phyloP scores from a whole-genome alignment of 2,797 vertebrate species.

The Danio choprae region DNA sequence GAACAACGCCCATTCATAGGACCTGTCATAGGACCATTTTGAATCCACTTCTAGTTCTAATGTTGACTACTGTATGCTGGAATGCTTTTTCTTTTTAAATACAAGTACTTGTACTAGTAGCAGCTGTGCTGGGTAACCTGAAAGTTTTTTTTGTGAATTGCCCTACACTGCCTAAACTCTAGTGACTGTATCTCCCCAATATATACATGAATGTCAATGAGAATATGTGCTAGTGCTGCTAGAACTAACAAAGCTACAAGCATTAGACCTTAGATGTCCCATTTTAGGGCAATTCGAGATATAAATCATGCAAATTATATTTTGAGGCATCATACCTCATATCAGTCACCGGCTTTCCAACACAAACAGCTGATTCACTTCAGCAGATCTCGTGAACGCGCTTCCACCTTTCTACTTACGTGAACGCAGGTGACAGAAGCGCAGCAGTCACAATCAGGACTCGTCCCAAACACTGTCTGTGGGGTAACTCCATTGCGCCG shows the following conservation, averaged over 20 bases:
- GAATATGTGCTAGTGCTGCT: too few relatives aligned
- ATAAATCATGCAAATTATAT: neutral
- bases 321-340: neutral
- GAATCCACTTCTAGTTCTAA: too few relatives aligned
- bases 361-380: neutral
- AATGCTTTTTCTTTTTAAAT: neutral
- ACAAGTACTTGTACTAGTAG: too few relatives aligned
- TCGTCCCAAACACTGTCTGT: conserved; percentile 80
- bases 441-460: conserved; percentile 82
- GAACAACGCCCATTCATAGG: too few relatives aligned
- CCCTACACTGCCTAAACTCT: too few relatives aligned
- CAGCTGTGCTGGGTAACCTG: neutral
- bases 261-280: too few relatives aligned
- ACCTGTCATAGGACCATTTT: too few relatives aligned
- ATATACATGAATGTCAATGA: too few relatives aligned
- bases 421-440: conserved; percentile 84
- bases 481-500: conserved; percentile 81
- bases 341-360: neutral
- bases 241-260: too few relatives aligned
- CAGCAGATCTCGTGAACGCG: neutral
- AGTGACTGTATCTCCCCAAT: too few relatives aligned
- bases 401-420: conserved; percentile 73
- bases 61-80: neutral
- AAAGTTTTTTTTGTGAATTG: neutral
- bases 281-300: neutral